Evolutionary conservation across 2,888 invertebrate species (phyloP), one percentile per base, ranked within the genome.

Genomic region (Ernsta delagoae): DNA sequence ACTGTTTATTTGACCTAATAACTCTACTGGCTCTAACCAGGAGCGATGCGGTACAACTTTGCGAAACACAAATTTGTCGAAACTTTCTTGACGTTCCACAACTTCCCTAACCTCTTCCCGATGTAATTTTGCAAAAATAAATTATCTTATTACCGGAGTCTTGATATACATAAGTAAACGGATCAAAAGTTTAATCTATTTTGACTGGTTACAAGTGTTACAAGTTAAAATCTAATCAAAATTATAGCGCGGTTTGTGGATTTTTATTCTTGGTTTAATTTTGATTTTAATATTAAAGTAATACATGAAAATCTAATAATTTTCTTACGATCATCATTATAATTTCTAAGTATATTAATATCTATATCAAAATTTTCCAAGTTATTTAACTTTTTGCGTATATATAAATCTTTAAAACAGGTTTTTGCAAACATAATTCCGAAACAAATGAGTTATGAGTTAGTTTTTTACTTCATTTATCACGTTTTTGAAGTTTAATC

Each of bases 121-220:
- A 50, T 59, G 36, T 65, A 65, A 65, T 65, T 65, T 50, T 48
- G 59, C 50, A 11, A 50, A 65, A 65, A 57, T 59, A 65, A 65
- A 50, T 65, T 59, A 50, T 39, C 8, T 50, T 65, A 36, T 50
- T 59, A 59, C 12, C 24, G 59, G n/a, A 39, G 48, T 48, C 57
- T 65, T 59, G 11, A 48, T 54, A 5, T n/a, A n/a, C n/a, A n/a
- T 54, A 54, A 65, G 9, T 34, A 59, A 59, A 41, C 7, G 39
- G 24, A 59, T 50, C 50, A 16, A 50, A 50, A 16, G 50, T 50
- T 50, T 50, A 50, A 16, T 3, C 8, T 16, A 50, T 7, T 50
- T 50, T 50, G 16, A 50, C 50, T 50, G 50, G 7, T 50, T 50
- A 50, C 12, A 24, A 24, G 24, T 24, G 24, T 24, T 24, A 24